Conservation (phyloP, 2,888 invertebrate genomes). For the Lutraria lutraria region DNA sequence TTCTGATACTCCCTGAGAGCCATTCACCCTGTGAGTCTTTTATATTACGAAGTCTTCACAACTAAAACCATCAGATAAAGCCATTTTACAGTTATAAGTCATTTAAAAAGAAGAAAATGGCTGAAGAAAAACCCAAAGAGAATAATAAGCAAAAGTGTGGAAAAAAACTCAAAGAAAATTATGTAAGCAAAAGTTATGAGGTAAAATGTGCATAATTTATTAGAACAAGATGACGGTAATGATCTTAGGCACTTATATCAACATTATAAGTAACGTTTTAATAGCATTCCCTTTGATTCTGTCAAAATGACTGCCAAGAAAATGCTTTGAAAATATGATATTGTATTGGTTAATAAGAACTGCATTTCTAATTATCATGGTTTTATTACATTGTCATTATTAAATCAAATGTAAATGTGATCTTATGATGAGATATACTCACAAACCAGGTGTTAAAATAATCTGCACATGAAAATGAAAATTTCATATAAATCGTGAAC, state of each 20-base stretch:
- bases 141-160: too few relatives aligned
- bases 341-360: background rate
- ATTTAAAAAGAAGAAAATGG: too few relatives aligned
- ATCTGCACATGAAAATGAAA: slow-evolving; percentile 52
- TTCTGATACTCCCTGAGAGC: background rate
- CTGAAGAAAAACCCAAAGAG: too few relatives aligned
- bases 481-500: slow-evolving; percentile 53
- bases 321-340: slow-evolving; percentile 27
- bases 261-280: background rate
- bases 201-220: background rate
- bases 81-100: too few relatives aligned
- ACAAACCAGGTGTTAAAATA: slow-evolving; percentile 40
- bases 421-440: slow-evolving; percentile 17
- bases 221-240: background rate
- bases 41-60: too few relatives aligned
- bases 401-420: slow-evolving; percentile 40
- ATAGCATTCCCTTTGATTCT: background rate
- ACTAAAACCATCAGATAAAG: too few relatives aligned
- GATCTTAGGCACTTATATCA: background rate
- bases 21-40: too few relatives aligned
- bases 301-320: background rate
- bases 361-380: slow-evolving; percentile 31
- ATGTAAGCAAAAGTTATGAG: background rate
- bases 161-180: too few relatives aligned
- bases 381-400: slow-evolving; percentile 49